A percentile compares a stretch with the other conserved stretches of the same genome.
Conservation (phyloP, 2,797 vertebrate species). For the Gallinago solitaria region DNA sequence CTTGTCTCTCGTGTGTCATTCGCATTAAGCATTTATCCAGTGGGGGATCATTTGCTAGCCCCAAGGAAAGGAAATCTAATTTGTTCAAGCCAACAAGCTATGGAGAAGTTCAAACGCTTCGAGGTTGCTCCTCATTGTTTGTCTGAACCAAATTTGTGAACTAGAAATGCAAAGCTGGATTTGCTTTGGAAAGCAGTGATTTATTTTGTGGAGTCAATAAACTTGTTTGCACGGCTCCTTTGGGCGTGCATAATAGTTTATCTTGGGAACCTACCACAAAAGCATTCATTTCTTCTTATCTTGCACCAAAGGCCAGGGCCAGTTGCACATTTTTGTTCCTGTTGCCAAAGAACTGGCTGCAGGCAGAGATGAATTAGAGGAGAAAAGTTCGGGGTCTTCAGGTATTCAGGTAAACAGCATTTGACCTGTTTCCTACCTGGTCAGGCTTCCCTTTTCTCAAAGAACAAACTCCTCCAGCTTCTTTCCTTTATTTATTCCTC, state of each 20-base stretch:
- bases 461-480: neutral
- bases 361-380: neutral
- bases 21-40: neutral
- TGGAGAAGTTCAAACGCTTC: conserved; percentile 14
- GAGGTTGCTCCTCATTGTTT: conserved; percentile 45
- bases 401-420: neutral
- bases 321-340: neutral
- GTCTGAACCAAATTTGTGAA: conserved; percentile 26
- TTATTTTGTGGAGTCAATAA: conserved; percentile 31
- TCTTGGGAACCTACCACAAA: neutral
- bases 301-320: conserved; percentile 31
- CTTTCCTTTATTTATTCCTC: neutral
- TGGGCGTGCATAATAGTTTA: conserved; percentile 32
- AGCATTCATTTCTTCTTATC: conserved; percentile 38
- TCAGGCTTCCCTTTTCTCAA: neutral
- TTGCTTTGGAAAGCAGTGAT: conserved; percentile 30
- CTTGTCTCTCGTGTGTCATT: neutral
- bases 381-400: neutral
- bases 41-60: neutral
- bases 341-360: neutral
- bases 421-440: neutral
- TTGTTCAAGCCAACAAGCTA: neutral
- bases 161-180: neutral
- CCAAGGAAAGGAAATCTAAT: conserved; percentile 5
- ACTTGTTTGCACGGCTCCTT: conserved; percentile 60